phyloP scores from a whole-genome alignment of 92 coral and sea anemone genomes.

The Montipora capitata region DNA sequence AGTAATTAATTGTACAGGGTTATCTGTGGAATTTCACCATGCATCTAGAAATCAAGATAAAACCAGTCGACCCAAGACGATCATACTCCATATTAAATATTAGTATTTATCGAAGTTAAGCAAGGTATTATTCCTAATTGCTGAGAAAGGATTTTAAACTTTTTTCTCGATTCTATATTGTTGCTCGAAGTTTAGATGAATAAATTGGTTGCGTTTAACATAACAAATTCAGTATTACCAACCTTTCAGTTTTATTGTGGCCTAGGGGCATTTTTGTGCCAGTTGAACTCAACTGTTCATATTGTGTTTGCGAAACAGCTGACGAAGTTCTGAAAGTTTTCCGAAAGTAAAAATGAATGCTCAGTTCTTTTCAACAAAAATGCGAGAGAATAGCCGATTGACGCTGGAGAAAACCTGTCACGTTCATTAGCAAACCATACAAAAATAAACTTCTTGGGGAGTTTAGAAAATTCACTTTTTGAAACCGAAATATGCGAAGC shows the following conservation, averaged over 20 bases:
- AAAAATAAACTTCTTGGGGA: background rate
- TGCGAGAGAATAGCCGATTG: background rate
- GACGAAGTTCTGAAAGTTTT: background rate
- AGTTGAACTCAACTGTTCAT: constrained; percentile 5
- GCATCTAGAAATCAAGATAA: background rate
- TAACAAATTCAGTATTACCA: background rate
- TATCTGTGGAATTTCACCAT: constrained; percentile 2
- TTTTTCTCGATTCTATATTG: too few species aligned
- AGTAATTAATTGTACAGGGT: constrained; percentile 23
- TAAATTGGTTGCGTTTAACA: background rate
- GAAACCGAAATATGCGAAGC: constrained; percentile 8
- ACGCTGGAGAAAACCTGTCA: background rate
- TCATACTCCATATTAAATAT: background rate
- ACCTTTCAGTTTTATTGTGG: background rate
- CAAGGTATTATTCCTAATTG: too few species aligned
- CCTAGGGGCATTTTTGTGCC: constrained; percentile 14
- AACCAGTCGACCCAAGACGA: background rate
- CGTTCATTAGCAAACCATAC: background rate
- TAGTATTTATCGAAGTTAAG: too few species aligned
- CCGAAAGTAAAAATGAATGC: background rate
- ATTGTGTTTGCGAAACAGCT: background rate
- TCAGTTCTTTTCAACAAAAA: background rate
- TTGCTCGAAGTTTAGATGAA: background rate
- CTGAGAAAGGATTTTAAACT: too few species aligned
- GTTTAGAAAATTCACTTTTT: background rate